Evolutionary conservation across 2,888 invertebrate species (phyloP).

Genomic region (Drosophila mayaguana): DNA sequence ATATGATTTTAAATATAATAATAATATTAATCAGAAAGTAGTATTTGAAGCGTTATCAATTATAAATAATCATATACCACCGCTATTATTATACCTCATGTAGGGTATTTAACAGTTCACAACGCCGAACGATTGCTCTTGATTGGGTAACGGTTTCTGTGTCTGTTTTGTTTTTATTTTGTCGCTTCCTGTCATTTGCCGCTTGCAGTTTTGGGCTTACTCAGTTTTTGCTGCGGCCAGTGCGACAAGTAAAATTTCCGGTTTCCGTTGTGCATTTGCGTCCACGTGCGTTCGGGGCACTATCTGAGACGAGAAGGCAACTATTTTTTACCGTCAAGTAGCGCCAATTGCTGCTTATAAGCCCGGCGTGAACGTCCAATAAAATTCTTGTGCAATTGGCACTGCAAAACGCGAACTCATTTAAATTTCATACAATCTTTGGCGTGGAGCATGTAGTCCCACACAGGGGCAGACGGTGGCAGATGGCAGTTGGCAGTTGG

Average conservation of each 20-base stretch:
- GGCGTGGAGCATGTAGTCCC: conserved; percentile 15
- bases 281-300: neutral
- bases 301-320: neutral
- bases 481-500: neutral
- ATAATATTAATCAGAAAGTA: neutral
- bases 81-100: neutral
- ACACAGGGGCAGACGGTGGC: neutral
- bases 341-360: conserved; percentile 21
- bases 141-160: conserved; percentile 2
- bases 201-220: conserved; percentile 56
- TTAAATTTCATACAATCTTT: conserved; percentile 63
- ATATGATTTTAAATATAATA: neutral
- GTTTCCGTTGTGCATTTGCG: conserved; percentile 67
- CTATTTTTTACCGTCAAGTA: neutral
- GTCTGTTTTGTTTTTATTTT: neutral
- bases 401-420: conserved; percentile 46
- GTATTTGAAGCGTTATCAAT: neutral
- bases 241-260: conserved; percentile 68
- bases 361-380: conserved; percentile 23
- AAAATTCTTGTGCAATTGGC: conserved; percentile 44
- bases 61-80: neutral
- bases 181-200: conserved; percentile 51
- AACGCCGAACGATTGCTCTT: neutral
- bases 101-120: conserved; percentile 18
- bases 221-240: conserved; percentile 34